Evolutionary conservation across 2,113 vertebrate species (phyloP), one percentile per base, ranked within the genome.

Genomic region (Solea solea): DNA sequence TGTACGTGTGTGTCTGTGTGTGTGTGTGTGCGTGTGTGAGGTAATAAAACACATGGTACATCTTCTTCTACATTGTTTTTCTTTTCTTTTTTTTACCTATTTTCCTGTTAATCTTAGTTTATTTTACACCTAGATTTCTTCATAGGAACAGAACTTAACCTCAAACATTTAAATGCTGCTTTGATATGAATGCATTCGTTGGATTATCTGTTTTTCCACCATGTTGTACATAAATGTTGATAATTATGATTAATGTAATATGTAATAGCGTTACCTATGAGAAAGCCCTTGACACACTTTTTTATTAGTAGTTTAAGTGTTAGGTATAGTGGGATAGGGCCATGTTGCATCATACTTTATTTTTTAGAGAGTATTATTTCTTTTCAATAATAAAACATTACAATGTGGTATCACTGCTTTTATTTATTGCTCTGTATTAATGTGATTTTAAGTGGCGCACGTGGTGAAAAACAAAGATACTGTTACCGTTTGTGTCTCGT

Each of bases 1-100:
- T 62, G 60, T 67, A 61, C 63, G 72, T 41, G 51, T 76, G 82
- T 65, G 74, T 44, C 3, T 15, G 15, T 53, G 64, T 72, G 57
- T 68, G 72, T 44, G 72, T 41, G 51, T 76, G 82, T 65, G 74
- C 25, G 4, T 15, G 15, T 53, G 64, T 72, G 60, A 68, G 56
- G 12, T 57, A 53, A 70, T 63, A 74, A 82, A 88, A 76, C 57
- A 74, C 86, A 83, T 8, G 53, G 28, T 74, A 69, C 66, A 25
- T 61, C 69, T 25, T 57, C 16, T 39, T 13, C 11, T 14, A 5
- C 49, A n/a, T 12, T 53, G 10, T 40, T 49, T 52, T 57, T 8
- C 11, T 6, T 45, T 5, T 1, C 15, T 4, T n/a, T 52, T 61
- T 15, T 60, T 14, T 12, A 41, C 25, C 8, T 42, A 0, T 0